Conservation (phyloP, 2,888 invertebrate genomes). For the Spisula subtruncata region DNA sequence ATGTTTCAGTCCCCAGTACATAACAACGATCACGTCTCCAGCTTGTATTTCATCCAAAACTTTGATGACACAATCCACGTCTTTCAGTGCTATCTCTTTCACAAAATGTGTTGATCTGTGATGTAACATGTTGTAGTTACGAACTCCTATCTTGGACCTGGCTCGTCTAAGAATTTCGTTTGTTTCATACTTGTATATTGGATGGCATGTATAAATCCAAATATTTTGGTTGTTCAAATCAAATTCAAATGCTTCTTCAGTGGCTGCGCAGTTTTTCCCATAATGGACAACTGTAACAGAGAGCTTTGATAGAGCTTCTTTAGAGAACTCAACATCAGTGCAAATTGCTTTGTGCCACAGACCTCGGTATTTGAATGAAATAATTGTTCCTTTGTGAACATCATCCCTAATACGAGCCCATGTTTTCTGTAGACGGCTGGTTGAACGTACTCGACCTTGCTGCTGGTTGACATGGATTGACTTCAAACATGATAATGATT, state of each 20-base stretch:
- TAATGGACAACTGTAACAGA: conserved; percentile 52
- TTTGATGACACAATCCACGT: not conserved
- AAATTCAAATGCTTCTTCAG: conserved; percentile 44
- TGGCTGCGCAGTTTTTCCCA: conserved; percentile 2
- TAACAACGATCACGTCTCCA: conserved; percentile 43
- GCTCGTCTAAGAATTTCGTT: conserved; percentile 48
- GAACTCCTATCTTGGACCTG: conserved; percentile 41
- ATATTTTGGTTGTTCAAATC: conserved; percentile 44
- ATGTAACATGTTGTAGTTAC: conserved; percentile 28
- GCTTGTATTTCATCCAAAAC: conserved; percentile 32
- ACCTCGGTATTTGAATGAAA: conserved; percentile 43
- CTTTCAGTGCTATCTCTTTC: conserved; percentile 48
- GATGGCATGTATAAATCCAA: conserved; percentile 55
- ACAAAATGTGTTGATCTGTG: conserved; percentile 46
- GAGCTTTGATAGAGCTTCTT: conserved; percentile 4
- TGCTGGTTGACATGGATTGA: conserved; percentile 42
- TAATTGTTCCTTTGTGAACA: conserved; percentile 38
- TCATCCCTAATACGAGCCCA: conserved; percentile 52
- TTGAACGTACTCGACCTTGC: conserved; percentile 34
- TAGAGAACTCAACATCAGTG: conserved; percentile 35
- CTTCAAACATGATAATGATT: conserved; percentile 27
- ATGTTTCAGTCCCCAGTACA: conserved; percentile 52
- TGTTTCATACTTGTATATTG: conserved; percentile 40
- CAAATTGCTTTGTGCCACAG: conserved; percentile 50
- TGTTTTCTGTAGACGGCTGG: not conserved